Evolutionary conservation across 1,140 invertebrate genomes (phyloP), one percentile per base, ranked within the genome.

Genomic region (Oryzaephilus surinamensis): DNA sequence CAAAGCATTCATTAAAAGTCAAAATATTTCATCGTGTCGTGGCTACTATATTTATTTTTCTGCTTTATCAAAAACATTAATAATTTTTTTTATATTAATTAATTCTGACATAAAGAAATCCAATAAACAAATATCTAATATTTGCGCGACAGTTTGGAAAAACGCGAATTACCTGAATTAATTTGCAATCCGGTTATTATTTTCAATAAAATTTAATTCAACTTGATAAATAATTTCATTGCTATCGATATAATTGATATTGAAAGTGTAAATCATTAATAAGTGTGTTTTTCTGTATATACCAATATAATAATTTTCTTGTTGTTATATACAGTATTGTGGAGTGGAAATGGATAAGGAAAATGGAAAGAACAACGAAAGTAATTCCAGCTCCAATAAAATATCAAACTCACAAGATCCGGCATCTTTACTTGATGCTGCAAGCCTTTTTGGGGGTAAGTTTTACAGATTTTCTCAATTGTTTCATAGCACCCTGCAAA

Each of bases 391-490:
- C 48, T 51, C 59, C 48, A 58, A 47, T 44, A 62, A 61, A 51
- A 41, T 58, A 23, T 57, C 59, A 28, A 59, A 52, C 37, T 45
- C 49, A 33, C 42, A 53, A 32, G 61, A 71, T 53, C 62, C 72
- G 38, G 69, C 73, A 38, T 63, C 66, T 19, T 53, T 77, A 23
- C 65, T 79, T 53, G 75, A 79, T 61, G 74, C 76, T 33, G 73
- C 75, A 32, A 75, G 72, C 40, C 64, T 79, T 32, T 77, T 79
- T 48, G 74, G 74, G 57, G 69, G 68, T 76, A 52, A 65, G 63
- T 43, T 38, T 28, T 17, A 6, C 10, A 12, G 33, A 19, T 4
- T 5, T 20, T 5, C 8, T 5, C 19, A 20, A 5, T 20, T 20
- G 8, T n/a, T n/a, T n/a, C n/a, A n/a, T n/a, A n/a, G n/a, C n/a